phyloP scores from a whole-genome alignment of 2,113 vertebrate genomes.

The Alexandromys fortis region DNA sequence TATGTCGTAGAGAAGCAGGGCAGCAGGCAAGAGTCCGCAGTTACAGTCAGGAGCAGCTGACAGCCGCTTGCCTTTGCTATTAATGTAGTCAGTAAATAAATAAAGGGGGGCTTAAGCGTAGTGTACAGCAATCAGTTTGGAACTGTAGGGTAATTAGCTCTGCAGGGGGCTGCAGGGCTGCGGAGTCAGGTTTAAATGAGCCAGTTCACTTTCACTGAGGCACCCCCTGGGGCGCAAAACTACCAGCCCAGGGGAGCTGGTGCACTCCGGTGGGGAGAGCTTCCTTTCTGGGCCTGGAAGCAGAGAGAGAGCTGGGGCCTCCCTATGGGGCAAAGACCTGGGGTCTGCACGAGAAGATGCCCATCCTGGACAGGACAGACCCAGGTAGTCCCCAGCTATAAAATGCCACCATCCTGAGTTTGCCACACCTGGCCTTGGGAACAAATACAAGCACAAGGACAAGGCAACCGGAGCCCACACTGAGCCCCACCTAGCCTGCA shows the following conservation, averaged over 20 bases:
- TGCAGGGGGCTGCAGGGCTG: constrained; percentile 83
- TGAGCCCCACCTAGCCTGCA: accelerated
- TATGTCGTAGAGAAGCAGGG: neutral
- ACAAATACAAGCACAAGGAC: accelerated
- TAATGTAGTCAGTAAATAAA: constrained; percentile 92
- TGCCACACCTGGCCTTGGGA: neutral
- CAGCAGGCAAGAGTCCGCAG: neutral
- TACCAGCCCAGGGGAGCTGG: neutral
- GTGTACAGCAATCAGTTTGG: constrained; percentile 89
- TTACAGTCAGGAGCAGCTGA: constrained; percentile 51
- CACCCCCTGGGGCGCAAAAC: constrained; percentile 76
- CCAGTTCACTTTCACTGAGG: constrained; percentile 86
- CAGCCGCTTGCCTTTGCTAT: constrained; percentile 76
- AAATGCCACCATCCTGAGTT: neutral
- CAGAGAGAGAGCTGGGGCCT: neutral
- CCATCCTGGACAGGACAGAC: too few relatives aligned
- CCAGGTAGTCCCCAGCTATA: neutral
- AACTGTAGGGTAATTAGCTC: constrained; percentile 89
- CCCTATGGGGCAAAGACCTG: accelerated
- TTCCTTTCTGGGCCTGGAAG: neutral
- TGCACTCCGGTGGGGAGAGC: accelerated
- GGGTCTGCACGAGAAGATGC: accelerated
- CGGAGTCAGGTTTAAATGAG: constrained; percentile 87
- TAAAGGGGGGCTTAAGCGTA: constrained; percentile 89
- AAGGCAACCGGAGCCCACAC: too few relatives aligned